Percentiles rank a stretch among this genome's conserved stretches.
phyloP scores from a whole-genome alignment of 2,113 vertebrate genomes.

The Chitala chitala region DNA sequence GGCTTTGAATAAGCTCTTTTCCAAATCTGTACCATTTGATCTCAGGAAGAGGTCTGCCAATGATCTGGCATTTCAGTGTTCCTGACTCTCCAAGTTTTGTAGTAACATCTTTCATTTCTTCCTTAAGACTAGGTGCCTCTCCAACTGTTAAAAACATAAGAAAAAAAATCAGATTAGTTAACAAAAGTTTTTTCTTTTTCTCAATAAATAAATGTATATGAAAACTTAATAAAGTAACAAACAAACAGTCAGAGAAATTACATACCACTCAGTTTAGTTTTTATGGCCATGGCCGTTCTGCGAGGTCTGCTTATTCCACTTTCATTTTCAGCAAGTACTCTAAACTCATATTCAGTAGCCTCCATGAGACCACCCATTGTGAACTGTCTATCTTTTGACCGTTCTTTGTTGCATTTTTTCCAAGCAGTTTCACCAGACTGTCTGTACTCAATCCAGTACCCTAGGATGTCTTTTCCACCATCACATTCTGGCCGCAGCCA shows the following conservation, averaged over 20 bases:
- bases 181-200: not conserved
- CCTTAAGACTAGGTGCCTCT: constrained; percentile 81
- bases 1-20: constrained; percentile 90
- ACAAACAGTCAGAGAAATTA: no score
- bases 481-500: constrained; percentile 92
- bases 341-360: constrained; percentile 95
- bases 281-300: constrained; percentile 89
- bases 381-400: constrained; percentile 90
- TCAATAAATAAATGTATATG: not conserved
- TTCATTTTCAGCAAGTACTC: constrained; percentile 90
- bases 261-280: constrained; percentile 96
- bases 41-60: constrained; percentile 92
- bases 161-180: not conserved
- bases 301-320: constrained; percentile 88
- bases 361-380: constrained; percentile 90
- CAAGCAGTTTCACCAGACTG: constrained; percentile 89
- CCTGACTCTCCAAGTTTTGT: constrained; percentile 86
- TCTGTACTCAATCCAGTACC: constrained; percentile 95
- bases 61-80: constrained; percentile 83
- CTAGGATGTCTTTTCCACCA: constrained; percentile 93
- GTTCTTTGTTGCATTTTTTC: constrained; percentile 96
- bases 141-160: constrained; percentile 67
- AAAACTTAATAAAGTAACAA: not conserved
- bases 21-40: constrained; percentile 96
- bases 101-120: constrained; percentile 83